Conservation (phyloP, 2,797 vertebrate genomes). For the Xenopus petersii region DNA sequence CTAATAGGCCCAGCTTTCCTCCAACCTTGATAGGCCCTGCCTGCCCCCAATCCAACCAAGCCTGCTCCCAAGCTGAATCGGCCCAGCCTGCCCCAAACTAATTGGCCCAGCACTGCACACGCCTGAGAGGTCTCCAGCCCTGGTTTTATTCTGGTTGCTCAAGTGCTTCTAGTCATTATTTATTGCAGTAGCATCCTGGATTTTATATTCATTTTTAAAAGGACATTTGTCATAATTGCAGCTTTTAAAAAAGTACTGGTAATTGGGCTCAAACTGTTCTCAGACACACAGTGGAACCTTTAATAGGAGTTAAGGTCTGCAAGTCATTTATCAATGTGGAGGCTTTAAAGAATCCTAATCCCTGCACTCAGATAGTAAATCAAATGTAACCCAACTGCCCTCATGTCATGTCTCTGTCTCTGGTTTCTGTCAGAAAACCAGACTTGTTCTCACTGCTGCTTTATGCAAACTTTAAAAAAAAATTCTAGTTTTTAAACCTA, state of each 20-base stretch:
- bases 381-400: constrained; percentile 41
- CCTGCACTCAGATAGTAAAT: constrained; percentile 52
- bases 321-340: constrained; percentile 44
- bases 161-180: constrained; percentile 12
- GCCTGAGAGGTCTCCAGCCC: no score
- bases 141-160: no score
- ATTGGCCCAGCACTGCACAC: no score
- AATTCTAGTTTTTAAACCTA: neutral
- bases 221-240: constrained; percentile 38
- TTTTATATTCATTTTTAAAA: constrained; percentile 34
- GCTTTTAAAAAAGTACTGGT: constrained; percentile 33
- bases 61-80: no score
- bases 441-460: constrained; percentile 13
- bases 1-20: no score
- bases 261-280: constrained; percentile 38
- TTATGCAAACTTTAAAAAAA: neutral
- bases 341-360: constrained; percentile 27
- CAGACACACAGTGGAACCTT: constrained; percentile 36
- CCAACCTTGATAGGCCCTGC: no score
- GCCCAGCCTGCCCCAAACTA: no score
- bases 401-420: constrained; percentile 45
- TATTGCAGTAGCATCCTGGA: constrained; percentile 35
- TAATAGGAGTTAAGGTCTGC: constrained; percentile 43
- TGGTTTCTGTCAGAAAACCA: constrained; percentile 36
- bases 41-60: no score